A percentile compares a stretch with the other conserved stretches of the same genome.
Conservation (phyloP, 1,140 invertebrate species). For the Megalonaias nervosa region DNA sequence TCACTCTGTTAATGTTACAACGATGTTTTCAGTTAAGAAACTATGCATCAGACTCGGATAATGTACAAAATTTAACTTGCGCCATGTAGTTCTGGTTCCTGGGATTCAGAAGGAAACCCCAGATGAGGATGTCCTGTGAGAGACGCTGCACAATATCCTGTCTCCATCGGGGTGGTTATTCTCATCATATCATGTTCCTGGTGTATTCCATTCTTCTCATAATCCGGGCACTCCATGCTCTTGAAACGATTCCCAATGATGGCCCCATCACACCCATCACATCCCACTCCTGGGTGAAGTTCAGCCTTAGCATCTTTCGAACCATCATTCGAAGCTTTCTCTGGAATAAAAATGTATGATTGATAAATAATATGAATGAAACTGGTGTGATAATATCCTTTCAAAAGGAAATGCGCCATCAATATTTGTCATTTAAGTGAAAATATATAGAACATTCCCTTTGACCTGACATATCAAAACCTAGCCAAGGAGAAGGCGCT, state of each 20-base stretch:
- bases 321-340: no score
- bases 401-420: no score
- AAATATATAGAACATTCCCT: no score
- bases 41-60: no score
- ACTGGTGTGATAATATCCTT: no score
- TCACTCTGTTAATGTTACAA: no score
- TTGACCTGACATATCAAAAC: no score
- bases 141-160: slow-evolving; percentile 11
- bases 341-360: no score
- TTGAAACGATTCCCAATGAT: slow-evolving; percentile 86
- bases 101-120: slow-evolving; percentile 9
- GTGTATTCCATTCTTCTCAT: slow-evolving; percentile 80
- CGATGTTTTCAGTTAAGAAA: no score
- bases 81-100: slow-evolving; percentile 24
- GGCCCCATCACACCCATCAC: slow-evolving; percentile 79
- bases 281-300: slow-evolving; percentile 79
- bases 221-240: slow-evolving; percentile 86
- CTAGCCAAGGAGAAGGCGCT: no score
- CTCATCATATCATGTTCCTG: slow-evolving; percentile 86
- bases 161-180: slow-evolving; percentile 70
- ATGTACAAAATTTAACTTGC: slow-evolving; percentile 10
- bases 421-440: no score
- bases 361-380: no score
- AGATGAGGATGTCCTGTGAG: slow-evolving; percentile 8
- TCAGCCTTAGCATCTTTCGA: slow-evolving; percentile 3